Evolutionary conservation across 2,888 invertebrate species (phyloP).

Genomic region (Philopedon plagiatum): DNA sequence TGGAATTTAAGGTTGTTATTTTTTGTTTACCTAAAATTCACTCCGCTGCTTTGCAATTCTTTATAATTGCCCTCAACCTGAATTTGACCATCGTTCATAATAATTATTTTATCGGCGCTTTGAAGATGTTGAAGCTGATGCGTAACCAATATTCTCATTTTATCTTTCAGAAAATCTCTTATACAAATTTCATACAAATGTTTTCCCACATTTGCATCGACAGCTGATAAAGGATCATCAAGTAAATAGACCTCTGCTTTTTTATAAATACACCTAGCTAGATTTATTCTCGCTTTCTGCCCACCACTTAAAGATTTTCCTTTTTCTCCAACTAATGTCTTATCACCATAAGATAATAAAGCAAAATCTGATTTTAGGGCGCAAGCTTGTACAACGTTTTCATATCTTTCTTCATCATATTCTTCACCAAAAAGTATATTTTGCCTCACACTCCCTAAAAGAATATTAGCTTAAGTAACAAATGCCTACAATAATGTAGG

Average conservation of each 20-base stretch:
- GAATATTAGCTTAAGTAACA: not conserved
- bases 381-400: constrained; percentile 76
- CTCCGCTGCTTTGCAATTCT: constrained; percentile 70
- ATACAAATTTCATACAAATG: constrained; percentile 83
- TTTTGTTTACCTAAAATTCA: constrained; percentile 64
- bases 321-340: constrained; percentile 85
- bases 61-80: constrained; percentile 69
- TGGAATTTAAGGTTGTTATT: too few species aligned
- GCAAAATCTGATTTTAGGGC: constrained; percentile 80
- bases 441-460: constrained; percentile 74
- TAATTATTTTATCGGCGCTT: constrained; percentile 65
- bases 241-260: constrained; percentile 84
- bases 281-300: constrained; percentile 86
- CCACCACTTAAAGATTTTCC: constrained; percentile 88
- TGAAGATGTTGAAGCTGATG: constrained; percentile 77
- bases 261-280: constrained; percentile 83
- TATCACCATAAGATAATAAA: constrained; percentile 82
- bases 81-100: constrained; percentile 69
- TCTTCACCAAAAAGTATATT: constrained; percentile 85
- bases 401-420: constrained; percentile 73
- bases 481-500: too few species aligned
- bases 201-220: constrained; percentile 83
- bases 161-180: constrained; percentile 72
- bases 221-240: constrained; percentile 88
- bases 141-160: constrained; percentile 78